Conservation (phyloP, 2,797 vertebrate genomes). For the Mormyrops boulengeri region DNA sequence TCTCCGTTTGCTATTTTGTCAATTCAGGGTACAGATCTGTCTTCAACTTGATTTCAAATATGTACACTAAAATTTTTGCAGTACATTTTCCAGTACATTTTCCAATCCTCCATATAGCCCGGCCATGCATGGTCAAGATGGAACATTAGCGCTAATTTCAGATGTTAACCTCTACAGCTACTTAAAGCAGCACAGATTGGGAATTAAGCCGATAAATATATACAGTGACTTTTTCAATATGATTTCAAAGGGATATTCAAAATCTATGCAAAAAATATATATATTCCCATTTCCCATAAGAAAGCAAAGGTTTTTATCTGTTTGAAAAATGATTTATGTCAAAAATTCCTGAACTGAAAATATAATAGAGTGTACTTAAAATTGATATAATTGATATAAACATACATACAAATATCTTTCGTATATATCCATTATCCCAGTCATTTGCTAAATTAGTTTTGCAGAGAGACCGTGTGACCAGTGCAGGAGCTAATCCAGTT, state of each 20-base stretch:
- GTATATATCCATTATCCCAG: not conserved
- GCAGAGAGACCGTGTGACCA: not conserved
- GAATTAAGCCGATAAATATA: not conserved
- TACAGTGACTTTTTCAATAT: not conserved
- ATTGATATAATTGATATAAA: not conserved
- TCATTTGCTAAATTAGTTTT: not conserved
- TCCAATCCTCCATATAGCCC: not conserved
- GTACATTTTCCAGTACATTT: not conserved
- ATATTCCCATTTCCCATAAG: not conserved
- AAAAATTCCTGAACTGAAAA: not conserved
- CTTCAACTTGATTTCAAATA: not conserved
- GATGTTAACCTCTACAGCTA: not conserved
- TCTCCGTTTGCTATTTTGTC: slow-evolving; percentile 93
- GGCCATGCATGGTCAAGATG: not conserved
- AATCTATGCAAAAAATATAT: not conserved
- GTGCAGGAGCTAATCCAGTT: not conserved
- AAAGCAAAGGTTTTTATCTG: not conserved
- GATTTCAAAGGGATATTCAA: not conserved
- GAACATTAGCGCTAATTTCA: not conserved
- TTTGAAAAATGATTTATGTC: not conserved
- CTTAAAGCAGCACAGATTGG: not conserved
- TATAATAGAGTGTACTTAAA: not conserved
- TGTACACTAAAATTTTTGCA: not conserved
- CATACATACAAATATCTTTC: not conserved
- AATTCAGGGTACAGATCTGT: slow-evolving; percentile 84